Percentiles rank a stretch among this genome's conserved stretches.
These are phyloP conservation scores for Tridacna gigas DNA, from an alignment of 2,888 invertebrate species.

Conservation along the genomic window DNA sequence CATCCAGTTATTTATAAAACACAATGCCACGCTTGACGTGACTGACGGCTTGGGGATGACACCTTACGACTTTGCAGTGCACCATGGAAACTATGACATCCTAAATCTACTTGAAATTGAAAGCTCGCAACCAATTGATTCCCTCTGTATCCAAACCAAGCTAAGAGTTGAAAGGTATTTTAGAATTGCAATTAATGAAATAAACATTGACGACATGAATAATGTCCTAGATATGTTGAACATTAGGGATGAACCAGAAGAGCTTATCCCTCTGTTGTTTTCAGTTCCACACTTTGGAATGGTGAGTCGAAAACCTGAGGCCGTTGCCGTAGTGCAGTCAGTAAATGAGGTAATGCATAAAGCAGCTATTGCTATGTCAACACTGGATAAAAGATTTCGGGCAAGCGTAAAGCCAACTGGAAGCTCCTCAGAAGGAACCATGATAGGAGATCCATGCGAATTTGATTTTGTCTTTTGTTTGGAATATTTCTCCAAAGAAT, in stretches of 20 bases:
- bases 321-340: constrained; percentile 16
- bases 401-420: constrained; percentile 43
- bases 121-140: background rate
- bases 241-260: constrained; percentile 27
- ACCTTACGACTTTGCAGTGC: constrained; percentile 44
- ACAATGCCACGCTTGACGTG: constrained; percentile 9
- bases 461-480: constrained; percentile 51
- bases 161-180: background rate
- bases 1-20: constrained; percentile 16
- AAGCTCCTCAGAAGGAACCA: constrained; percentile 51
- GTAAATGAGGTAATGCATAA: constrained; percentile 32
- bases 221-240: constrained; percentile 17
- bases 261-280: constrained; percentile 12
- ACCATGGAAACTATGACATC: constrained; percentile 33
- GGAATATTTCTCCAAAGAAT: constrained; percentile 32
- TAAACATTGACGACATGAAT: constrained; percentile 29
- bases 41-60: constrained; percentile 26
- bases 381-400: constrained; percentile 34
- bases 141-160: background rate
- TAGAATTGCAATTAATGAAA: constrained; percentile 28
- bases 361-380: constrained; percentile 28
- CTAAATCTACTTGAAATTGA: constrained; percentile 15
- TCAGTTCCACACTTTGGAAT: constrained; percentile 38
- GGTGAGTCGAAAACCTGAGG: constrained; percentile 26
- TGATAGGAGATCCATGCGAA: constrained; percentile 46